Percentiles rank a stretch among this genome's conserved stretches.
phyloP scores from a whole-genome alignment of 2,113 vertebrate genomes.

The Tretioscincus oriximinensis region DNA sequence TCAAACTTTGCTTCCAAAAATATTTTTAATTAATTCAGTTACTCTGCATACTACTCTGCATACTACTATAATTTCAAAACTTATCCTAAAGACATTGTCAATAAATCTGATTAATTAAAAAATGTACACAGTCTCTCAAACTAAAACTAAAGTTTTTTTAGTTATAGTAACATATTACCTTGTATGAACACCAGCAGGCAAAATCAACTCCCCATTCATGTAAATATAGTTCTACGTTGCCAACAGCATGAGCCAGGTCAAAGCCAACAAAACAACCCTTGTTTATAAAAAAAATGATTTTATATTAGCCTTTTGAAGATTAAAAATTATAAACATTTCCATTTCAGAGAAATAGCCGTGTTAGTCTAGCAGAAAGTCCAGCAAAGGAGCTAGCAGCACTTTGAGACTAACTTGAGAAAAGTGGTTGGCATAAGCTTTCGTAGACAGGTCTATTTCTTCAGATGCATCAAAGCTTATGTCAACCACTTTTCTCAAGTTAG shows the following conservation, averaged over 20 bases:
- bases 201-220: constrained; percentile 97
- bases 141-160: background rate
- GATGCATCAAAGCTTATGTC: too few relatives aligned
- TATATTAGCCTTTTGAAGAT: background rate
- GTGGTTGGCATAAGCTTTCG: too few relatives aligned
- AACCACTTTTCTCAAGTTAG: too few relatives aligned
- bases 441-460: too few relatives aligned
- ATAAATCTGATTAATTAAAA: background rate
- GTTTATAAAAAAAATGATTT: constrained; percentile 26
- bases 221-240: constrained; percentile 84
- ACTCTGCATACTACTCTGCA: background rate
- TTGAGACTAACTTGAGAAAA: too few relatives aligned
- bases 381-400: too few relatives aligned
- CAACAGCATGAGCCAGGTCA: constrained; percentile 90
- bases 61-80: background rate
- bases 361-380: too few relatives aligned
- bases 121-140: background rate
- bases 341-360: too few relatives aligned
- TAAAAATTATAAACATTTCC: background rate
- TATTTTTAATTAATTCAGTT: background rate
- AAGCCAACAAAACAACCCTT: constrained; percentile 95
- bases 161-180: constrained; percentile 71
- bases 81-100: background rate
- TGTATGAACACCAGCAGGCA: constrained; percentile 97
- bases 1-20: background rate